Percentiles rank a stretch among this genome's conserved stretches.
Evolutionary conservation across 2,113 vertebrate genomes (phyloP).

Genomic region (Gadus macrocephalus): DNA sequence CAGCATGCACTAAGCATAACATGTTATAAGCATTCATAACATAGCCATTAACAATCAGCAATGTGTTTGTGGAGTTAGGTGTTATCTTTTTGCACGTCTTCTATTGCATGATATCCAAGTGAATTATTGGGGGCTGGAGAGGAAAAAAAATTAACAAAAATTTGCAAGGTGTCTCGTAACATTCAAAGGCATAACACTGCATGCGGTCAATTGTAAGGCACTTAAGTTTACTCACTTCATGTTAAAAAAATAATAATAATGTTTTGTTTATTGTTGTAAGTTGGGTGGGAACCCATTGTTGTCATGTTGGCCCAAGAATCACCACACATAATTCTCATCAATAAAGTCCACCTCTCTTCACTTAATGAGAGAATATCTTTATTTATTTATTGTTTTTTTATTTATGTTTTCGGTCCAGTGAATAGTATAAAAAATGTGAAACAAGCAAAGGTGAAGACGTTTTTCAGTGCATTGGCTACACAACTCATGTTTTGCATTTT

Average conservation of each 20-base stretch:
- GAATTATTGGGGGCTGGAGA: conserved; percentile 59
- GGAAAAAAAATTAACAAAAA: conserved; percentile 49
- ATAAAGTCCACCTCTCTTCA: conserved; percentile 43
- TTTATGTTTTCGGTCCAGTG: conserved; percentile 46
- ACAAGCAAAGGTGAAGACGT: conserved; percentile 70
- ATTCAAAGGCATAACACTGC: conserved; percentile 72
- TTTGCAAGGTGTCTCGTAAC: conserved; percentile 62
- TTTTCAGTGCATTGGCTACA: conserved; percentile 64
- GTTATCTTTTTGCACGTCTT: conserved; percentile 82
- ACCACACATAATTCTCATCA: conserved; percentile 48
- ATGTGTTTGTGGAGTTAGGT: conserved; percentile 80
- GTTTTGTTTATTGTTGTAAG: conserved; percentile 53
- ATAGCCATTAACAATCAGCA: conserved; percentile 77
- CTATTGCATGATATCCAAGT: conserved; percentile 81
- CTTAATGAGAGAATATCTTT: conserved; percentile 45
- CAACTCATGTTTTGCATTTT: conserved; percentile 47
- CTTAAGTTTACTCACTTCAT: conserved; percentile 70
- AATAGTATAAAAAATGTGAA: conserved; percentile 64
- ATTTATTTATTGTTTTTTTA: neutral
- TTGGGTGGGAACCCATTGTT: conserved; percentile 69
- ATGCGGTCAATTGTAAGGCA: conserved; percentile 72
- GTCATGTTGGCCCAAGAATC: conserved; percentile 68
- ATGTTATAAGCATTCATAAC: conserved; percentile 80
- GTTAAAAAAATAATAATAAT: conserved; percentile 28
- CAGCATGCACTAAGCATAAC: conserved; percentile 80